These are phyloP conservation scores for Coenobita brevimanus DNA, from an alignment of 1,140 invertebrate genomes.

Conservation along the genomic window DNA sequence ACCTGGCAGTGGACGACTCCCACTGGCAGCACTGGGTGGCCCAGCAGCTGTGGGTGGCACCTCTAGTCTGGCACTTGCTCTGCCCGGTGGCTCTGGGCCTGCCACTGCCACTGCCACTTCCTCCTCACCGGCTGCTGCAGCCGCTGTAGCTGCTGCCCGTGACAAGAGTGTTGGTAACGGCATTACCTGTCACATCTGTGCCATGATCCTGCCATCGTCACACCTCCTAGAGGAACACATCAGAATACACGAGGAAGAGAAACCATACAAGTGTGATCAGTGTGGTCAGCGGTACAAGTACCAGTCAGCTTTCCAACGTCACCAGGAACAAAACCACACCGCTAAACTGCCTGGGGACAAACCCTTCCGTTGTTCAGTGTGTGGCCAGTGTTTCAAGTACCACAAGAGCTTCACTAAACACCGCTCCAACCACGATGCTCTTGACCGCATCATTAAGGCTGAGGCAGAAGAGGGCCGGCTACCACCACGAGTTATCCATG, in stretches of 20 bases:
- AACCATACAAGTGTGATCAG: slow-evolving; percentile 92
- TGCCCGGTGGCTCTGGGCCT: slow-evolving; percentile 44
- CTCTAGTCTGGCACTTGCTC: slow-evolving; percentile 46
- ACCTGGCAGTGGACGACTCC: slow-evolving; percentile 38
- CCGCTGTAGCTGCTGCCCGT: slow-evolving; percentile 16
- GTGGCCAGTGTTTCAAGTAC: slow-evolving; percentile 91
- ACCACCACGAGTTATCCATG: slow-evolving; percentile 34
- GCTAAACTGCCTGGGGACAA: slow-evolving; percentile 89
- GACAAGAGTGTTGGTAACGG: slow-evolving; percentile 46
- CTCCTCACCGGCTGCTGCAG: slow-evolving; percentile 34
- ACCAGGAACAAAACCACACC: slow-evolving; percentile 90
- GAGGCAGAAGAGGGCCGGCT: slow-evolving; percentile 57
- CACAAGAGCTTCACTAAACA: slow-evolving; percentile 93
- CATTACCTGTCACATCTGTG: slow-evolving; percentile 69
- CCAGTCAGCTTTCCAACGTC: slow-evolving; percentile 89
- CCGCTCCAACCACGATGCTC: slow-evolving; percentile 85
- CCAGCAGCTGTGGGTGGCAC: slow-evolving; percentile 43
- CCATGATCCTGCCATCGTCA: slow-evolving; percentile 67
- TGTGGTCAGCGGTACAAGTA: slow-evolving; percentile 91
- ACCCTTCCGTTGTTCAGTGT: slow-evolving; percentile 90
- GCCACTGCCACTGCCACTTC: slow-evolving; percentile 36
- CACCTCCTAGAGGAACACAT: slow-evolving; percentile 69
- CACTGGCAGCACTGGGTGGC: slow-evolving; percentile 40
- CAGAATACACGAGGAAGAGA: slow-evolving; percentile 76
- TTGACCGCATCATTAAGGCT: slow-evolving; percentile 67